These are phyloP conservation scores for Dermolepida albohirtum DNA, from an alignment of 2,888 invertebrate species.

Conservation along the genomic window DNA sequence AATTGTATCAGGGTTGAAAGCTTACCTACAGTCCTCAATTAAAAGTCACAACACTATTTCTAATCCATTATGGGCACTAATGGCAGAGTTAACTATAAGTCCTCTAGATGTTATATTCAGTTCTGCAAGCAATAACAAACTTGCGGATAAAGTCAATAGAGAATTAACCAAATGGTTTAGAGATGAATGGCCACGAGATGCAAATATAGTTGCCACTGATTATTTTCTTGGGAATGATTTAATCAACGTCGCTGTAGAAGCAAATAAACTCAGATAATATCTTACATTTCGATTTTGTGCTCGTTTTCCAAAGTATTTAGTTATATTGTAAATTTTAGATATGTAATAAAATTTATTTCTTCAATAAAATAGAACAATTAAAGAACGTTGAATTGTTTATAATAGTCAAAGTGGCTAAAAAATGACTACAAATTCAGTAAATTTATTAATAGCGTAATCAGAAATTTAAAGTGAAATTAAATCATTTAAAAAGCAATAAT, in stretches of 20 bases:
- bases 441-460: too few species aligned
- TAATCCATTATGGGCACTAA: slow-evolving; percentile 72
- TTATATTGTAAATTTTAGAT: slow-evolving; percentile 5
- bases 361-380: too few species aligned
- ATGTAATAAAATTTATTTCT: too few species aligned
- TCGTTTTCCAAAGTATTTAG: slow-evolving; percentile 5
- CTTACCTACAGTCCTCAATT: slow-evolving; percentile 64
- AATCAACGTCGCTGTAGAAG: slow-evolving; percentile 73
- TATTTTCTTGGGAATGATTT: slow-evolving; percentile 80
- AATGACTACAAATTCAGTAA: too few species aligned
- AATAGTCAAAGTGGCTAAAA: too few species aligned
- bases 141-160: slow-evolving; percentile 76
- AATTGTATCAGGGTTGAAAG: slow-evolving; percentile 67
- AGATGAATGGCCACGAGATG: slow-evolving; percentile 74
- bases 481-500: too few species aligned
- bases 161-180: slow-evolving; percentile 77
- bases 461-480: too few species aligned
- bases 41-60: slow-evolving; percentile 63
- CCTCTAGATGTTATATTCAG: slow-evolving; percentile 72
- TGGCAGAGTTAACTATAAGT: slow-evolving; percentile 80
- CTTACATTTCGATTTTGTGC: slow-evolving; percentile 22
- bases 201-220: slow-evolving; percentile 80
- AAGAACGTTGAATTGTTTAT: too few species aligned
- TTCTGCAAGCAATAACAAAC: slow-evolving; percentile 72
- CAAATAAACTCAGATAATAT: slow-evolving; percentile 51